Conservation (phyloP, 2,888 invertebrate species). For the Acanthosepion esculentum region DNA sequence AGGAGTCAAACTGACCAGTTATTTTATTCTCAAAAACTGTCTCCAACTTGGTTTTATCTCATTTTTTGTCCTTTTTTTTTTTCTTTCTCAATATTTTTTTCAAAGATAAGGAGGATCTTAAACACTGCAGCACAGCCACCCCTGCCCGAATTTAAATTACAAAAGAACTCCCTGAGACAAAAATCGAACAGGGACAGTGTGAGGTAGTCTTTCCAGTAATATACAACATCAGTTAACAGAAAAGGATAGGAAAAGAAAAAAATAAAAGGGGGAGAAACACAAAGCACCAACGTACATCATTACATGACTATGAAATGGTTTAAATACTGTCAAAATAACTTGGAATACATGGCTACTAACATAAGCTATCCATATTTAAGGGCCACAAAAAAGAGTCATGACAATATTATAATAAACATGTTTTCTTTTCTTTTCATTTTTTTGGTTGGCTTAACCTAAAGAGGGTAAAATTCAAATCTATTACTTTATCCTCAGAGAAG, state of each 20-base stretch:
- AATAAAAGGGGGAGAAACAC: neutral
- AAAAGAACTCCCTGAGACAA: slow-evolving; percentile 48
- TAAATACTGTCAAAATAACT: slow-evolving; percentile 37
- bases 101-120: neutral
- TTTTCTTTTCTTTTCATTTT: neutral
- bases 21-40: neutral
- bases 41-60: slow-evolving; percentile 4
- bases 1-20: slow-evolving; percentile 2
- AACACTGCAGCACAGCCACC: slow-evolving; percentile 46
- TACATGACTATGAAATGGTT: slow-evolving; percentile 41
- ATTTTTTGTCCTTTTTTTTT: neutral
- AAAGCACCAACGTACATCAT: neutral
- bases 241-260: neutral
- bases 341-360: neutral
- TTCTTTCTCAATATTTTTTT: neutral
- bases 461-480: neutral
- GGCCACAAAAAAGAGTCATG: neutral
- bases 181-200: slow-evolving; percentile 45
- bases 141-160: slow-evolving; percentile 48
- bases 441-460: too few relatives aligned
- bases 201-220: slow-evolving; percentile 46
- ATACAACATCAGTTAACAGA: neutral
- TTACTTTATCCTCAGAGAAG: neutral
- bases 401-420: neutral
- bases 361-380: neutral